phyloP scores from a whole-genome alignment of 2,888 invertebrate genomes.

The Caenorhabditis becei region DNA sequence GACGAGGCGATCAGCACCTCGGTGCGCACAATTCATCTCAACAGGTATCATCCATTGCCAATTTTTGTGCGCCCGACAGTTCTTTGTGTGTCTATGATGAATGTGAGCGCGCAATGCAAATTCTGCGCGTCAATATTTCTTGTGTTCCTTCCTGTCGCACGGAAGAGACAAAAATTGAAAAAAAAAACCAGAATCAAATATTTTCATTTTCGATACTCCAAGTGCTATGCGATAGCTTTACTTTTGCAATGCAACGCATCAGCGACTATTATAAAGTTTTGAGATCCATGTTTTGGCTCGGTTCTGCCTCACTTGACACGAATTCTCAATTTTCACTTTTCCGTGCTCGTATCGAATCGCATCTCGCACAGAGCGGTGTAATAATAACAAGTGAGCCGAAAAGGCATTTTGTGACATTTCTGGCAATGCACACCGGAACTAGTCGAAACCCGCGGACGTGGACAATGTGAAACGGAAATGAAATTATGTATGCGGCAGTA shows the following conservation, averaged over 20 bases:
- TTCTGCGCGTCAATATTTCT: constrained; percentile 42
- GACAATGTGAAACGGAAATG: constrained; percentile 59
- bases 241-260: neutral
- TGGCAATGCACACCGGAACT: constrained; percentile 55
- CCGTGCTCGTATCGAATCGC: constrained; percentile 49
- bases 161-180: neutral
- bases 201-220: constrained; percentile 2
- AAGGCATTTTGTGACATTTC: constrained; percentile 35
- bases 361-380: constrained; percentile 25
- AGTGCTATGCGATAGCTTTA: constrained; percentile 14
- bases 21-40: constrained; percentile 65
- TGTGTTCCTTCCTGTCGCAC: constrained; percentile 39
- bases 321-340: constrained; percentile 49
- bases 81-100: constrained; percentile 44
- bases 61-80: constrained; percentile 5
- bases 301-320: constrained; percentile 46
- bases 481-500: constrained; percentile 56
- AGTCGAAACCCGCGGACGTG: constrained; percentile 38
- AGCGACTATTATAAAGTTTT: neutral
- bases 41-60: constrained; percentile 56
- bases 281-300: constrained; percentile 24
- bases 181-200: constrained; percentile 42
- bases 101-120: constrained; percentile 55
- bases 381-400: constrained; percentile 40
- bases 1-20: constrained; percentile 58